Evolutionary conservation across 2,888 invertebrate species (phyloP).

Genomic region (Chalcosyrphus nemorum): DNA sequence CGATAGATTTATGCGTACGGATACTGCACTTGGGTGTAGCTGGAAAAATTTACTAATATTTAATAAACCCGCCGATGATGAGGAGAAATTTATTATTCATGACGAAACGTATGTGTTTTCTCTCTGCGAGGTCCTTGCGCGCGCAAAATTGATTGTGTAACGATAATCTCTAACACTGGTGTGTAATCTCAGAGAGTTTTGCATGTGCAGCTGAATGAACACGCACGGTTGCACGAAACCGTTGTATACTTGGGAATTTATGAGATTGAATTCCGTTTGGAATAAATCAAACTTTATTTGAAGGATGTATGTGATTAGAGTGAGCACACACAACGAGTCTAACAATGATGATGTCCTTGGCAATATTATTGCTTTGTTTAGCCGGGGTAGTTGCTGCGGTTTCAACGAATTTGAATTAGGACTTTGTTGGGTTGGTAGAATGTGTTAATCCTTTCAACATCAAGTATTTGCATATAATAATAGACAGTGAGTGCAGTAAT

Average conservation of each 20-base stretch:
- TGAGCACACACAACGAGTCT: neutral
- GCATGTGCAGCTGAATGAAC: slow-evolving; percentile 62
- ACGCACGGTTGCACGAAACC: slow-evolving; percentile 66
- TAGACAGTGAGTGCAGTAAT: too few relatives aligned
- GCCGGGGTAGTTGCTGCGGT: slow-evolving; percentile 1
- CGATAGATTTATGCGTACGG: slow-evolving; percentile 69
- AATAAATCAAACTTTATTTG: slow-evolving; percentile 76
- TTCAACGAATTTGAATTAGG: neutral
- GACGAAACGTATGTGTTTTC: slow-evolving; percentile 25
- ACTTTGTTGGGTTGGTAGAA: too few relatives aligned
- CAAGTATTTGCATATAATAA: too few relatives aligned
- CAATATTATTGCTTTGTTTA: slow-evolving; percentile 1
- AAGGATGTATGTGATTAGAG: slow-evolving; percentile 53
- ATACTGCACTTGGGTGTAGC: slow-evolving; percentile 48
- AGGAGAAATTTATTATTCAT: slow-evolving; percentile 66
- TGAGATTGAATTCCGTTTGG: slow-evolving; percentile 76
- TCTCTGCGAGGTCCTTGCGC: slow-evolving; percentile 24
- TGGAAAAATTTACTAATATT: slow-evolving; percentile 63
- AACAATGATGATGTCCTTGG: slow-evolving; percentile 8
- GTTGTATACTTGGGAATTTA: slow-evolving; percentile 74
- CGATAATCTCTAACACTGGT: slow-evolving; percentile 70
- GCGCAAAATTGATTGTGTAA: slow-evolving; percentile 67
- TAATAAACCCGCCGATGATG: slow-evolving; percentile 68
- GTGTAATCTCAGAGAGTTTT: slow-evolving; percentile 25
- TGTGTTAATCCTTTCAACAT: too few relatives aligned